Percentiles rank a stretch among this genome's conserved stretches.
These are phyloP conservation scores for Eurois occulta DNA, from an alignment of 2,888 invertebrate genomes.

Conservation along the genomic window DNA sequence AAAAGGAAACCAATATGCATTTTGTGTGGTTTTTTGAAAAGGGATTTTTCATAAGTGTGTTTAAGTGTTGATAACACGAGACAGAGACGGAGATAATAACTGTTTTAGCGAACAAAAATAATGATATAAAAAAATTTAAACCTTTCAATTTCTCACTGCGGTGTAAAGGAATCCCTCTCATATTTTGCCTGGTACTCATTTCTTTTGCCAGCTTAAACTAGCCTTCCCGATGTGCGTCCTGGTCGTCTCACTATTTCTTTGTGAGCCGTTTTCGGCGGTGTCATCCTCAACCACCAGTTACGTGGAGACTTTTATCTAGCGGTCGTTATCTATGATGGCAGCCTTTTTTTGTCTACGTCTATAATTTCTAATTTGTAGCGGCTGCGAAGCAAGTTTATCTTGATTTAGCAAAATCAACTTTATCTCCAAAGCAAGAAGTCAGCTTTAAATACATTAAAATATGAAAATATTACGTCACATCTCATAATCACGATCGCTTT, in stretches of 20 bases:
- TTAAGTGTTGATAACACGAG: not conserved
- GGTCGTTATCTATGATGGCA: not conserved
- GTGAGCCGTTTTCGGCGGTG: not conserved
- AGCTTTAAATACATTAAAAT: not conserved
- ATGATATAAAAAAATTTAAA: not conserved
- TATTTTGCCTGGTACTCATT: not conserved
- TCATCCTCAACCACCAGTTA: not conserved
- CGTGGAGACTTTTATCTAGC: not conserved
- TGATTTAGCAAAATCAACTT: not conserved
- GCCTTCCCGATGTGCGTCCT: not conserved
- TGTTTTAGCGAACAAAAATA: not conserved
- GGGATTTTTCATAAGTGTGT: not conserved
- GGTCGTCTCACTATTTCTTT: not conserved
- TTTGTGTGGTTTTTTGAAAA: not conserved
- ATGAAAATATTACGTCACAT: not conserved
- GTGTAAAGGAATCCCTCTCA: not conserved
- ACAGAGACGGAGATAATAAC: not conserved
- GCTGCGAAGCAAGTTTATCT: not conserved
- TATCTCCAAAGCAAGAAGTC: not conserved
- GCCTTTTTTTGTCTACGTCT: not conserved
- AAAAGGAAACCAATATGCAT: not conserved
- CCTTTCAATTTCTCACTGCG: not conserved
- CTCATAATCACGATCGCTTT: slow-evolving; percentile 5
- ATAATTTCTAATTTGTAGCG: not conserved
- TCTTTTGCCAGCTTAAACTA: not conserved